Evolutionary conservation across 2,888 invertebrate genomes (phyloP), one percentile per base, ranked within the genome.

Genomic region (Aethes cnicana): DNA sequence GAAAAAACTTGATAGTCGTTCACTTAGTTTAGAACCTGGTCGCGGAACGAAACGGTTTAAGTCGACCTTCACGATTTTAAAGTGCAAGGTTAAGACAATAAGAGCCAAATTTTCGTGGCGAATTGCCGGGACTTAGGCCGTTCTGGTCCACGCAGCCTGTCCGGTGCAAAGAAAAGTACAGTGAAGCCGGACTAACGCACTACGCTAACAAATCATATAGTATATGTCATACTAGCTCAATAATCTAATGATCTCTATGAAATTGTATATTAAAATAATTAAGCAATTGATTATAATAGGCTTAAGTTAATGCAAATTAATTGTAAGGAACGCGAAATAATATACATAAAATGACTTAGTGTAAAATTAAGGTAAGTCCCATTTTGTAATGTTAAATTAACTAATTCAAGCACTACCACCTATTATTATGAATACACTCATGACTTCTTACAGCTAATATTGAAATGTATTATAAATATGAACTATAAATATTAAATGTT

Each of bases 401-500:
- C 81, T 77, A 76, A 69, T 81, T 84, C 81, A 78, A 87, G 87
- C 88, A 90, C 89, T 84, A 84, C 77, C 79, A 86, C 81, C 62
- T 84, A 88, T 74, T 87, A 84, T 74, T 84, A 86, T 83, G 84
- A 81, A 81, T 84, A 86, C 89, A 89, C 87, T 84, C 84, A 87
- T 86, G 78, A 84, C 78, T 87, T 88, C 88, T 88, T 81, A 87
- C 74, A 72, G 88, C 88, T 90, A 90, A 86, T 84, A 90, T 84
- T 89, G 84, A 84, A 90, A 86, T 90, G 90, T 90, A 90, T 82
- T 85, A 90, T 90, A 90, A 85, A 89, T 84, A 88, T 90, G 82
- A 90, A 89, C 84, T 90, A 90, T 90, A 88, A 90, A 88, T 88
- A 90, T 89, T 91, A 90, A 90, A 92, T 92, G 92, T 92, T 92